These are phyloP conservation scores for Tarsius wallacei DNA, from an alignment of 2,797 vertebrate genomes.

Conservation along the genomic window DNA sequence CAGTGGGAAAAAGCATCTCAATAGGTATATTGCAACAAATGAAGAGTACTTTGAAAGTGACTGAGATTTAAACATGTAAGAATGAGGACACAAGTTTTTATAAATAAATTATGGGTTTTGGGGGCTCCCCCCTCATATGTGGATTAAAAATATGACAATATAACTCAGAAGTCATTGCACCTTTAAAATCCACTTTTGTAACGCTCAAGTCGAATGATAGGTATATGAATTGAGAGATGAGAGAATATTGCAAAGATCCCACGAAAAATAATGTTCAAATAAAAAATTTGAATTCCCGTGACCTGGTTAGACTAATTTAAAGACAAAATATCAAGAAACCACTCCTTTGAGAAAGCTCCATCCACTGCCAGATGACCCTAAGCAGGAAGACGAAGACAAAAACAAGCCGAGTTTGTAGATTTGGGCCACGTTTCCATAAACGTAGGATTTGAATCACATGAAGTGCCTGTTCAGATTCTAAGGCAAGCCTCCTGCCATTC, in stretches of 20 bases:
- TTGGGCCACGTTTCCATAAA: neutral
- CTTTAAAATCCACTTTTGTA: conserved; percentile 67
- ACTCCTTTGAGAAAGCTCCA: conserved; percentile 25
- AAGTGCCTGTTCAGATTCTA: neutral
- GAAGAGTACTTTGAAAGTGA: too few relatives aligned
- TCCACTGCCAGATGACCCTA: neutral
- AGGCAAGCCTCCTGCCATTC: neutral
- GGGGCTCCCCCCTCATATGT: too few relatives aligned
- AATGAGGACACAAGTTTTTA: too few relatives aligned
- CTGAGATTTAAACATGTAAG: too few relatives aligned
- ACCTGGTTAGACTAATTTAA: conserved; percentile 63
- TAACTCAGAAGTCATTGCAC: conserved; percentile 58
- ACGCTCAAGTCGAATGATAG: conserved; percentile 64
- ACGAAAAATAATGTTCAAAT: conserved; percentile 63
- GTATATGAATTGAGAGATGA: conserved; percentile 18
- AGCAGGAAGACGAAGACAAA: conserved; percentile 44
- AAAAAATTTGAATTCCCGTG: conserved; percentile 60
- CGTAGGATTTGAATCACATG: neutral
- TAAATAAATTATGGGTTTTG: too few relatives aligned
- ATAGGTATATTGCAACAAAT: too few relatives aligned
- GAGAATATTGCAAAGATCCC: conserved; percentile 50
- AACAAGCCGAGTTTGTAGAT: neutral
- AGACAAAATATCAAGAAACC: conserved; percentile 67
- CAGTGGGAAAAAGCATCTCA: too few relatives aligned
- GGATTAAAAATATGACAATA: conserved; percentile 29